Base-by-base conservation (phyloP, 2,113 vertebrate species). In the Electrona antarctica region DNA sequence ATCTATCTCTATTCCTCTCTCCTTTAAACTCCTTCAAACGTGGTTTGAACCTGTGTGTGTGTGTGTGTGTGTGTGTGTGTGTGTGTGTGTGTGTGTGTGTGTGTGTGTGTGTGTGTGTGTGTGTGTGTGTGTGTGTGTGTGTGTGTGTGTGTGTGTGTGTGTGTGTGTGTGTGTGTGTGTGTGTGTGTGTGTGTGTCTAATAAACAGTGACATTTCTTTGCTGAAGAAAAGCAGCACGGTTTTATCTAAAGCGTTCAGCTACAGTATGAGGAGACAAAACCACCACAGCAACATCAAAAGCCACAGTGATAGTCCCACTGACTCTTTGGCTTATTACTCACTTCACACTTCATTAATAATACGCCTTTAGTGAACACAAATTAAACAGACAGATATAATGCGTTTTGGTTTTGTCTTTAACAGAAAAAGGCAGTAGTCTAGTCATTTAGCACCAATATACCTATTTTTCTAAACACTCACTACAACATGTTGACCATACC, bases 171-270 rank as follows among this genome's bases (percentile, higher is more conserved):
- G n/a, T n/a, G n/a, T n/a, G n/a, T n/a, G n/a, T n/a, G n/a, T n/a
- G n/a, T n/a, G n/a, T n/a, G 21, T 21, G 2, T 21, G 1, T 21
- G 21, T 21, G 21, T 21, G 21, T 21, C 93, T 90, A 89, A 91
- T 90, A 92, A 93, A 92, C 92, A 91, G 88, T 71, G 88, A 92
- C 91, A 92, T 91, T 92, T 91, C 87, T 88, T 67, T 85, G 79
- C 62, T 69, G 74, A 61, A 73, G 82, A 83, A 4, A 80, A 80
- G 65, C 64, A 80, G n/a, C 60, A 55, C 60, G 77, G 69, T 76
- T 85, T 93, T 95, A 95, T 93, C 21, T 21, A 2, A 21, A 58
- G 64, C 29, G 48, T 77, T 63, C 70, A 82, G 85, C 80, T 73
- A 21, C 21, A 21, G 21, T 21, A 6, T 61, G 52, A 29, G 63